These are phyloP conservation scores for Percopsis transmontana DNA, from an alignment of 2,113 vertebrate genomes.

Conservation along the genomic window DNA sequence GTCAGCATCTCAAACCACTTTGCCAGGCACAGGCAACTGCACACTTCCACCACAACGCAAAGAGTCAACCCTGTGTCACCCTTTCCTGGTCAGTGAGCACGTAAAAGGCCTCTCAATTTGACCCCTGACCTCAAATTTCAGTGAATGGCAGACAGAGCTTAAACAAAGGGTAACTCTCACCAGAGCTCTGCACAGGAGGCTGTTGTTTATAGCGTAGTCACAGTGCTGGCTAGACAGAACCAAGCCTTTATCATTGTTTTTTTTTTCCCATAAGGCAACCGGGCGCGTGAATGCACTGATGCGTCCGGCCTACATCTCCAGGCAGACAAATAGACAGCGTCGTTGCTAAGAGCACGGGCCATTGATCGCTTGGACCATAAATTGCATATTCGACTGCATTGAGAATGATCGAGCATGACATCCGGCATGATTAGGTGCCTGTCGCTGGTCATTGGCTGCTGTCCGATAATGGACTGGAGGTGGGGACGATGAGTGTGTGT, in stretches of 20 bases:
- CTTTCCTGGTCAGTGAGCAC: not conserved
- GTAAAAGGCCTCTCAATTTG: constrained; percentile 6
- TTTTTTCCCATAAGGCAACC: not conserved
- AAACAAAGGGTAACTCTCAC: constrained; percentile 6
- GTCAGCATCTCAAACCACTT: not conserved
- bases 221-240: not conserved
- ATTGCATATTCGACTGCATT: constrained; percentile 24
- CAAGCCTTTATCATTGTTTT: constrained; percentile 5
- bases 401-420: constrained; percentile 3
- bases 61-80: not conserved
- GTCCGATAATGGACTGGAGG: not conserved
- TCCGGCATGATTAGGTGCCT: not conserved
- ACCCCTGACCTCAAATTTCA: not conserved
- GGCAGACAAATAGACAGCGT: constrained; percentile 7
- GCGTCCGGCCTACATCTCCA: not conserved
- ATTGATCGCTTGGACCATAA: constrained; percentile 16
- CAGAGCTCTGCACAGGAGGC: not conserved
- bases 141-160: not conserved
- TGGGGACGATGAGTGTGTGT: not conserved
- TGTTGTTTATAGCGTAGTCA: not conserved
- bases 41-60: not conserved
- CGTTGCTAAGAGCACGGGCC: not conserved
- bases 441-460: not conserved
- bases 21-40: not conserved
- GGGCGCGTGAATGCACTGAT: not conserved